Base-by-base conservation (phyloP, 2,888 invertebrate genomes). In the Selenia dentaria region DNA sequence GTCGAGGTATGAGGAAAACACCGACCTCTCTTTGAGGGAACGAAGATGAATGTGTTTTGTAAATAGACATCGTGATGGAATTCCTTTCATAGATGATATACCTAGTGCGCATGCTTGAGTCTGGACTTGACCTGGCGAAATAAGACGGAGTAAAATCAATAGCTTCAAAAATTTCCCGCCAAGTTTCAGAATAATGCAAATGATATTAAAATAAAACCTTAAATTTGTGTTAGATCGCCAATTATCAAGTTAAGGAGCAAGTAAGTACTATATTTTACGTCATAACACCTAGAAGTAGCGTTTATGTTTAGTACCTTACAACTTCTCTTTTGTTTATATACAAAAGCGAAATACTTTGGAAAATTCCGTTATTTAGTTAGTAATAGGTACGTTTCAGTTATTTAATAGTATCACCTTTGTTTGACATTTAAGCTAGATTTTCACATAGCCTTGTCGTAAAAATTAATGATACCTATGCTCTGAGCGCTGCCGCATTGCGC, bases 401-500 rank as follows among this genome's bases (percentile, higher is more conserved):
- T n/a, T n/a, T n/a, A n/a, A n/a, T n/a, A n/a, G n/a, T n/a, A n/a
- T n/a, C n/a, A n/a, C 14, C 31, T 25, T 33, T 28, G 16, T 25
- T 9, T 25, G 16, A 33, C 10, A 16, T 11, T 27, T 16, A 27
- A 11, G 13, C 8, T 28, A 20, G 31, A 14, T 34, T n/a, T 31
- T 46, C 31, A 41, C 22, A 36, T 31, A 20, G 16, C 6, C 25
- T 26, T 16, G 49, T 48, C 45, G 57, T 63, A 64, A 66, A 65
- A 62, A 56, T 53, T 57, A 65, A 70, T 75, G 67, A 74, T 74
- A 73, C 71, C 65, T n/a, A n/a, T n/a, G n/a, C 70, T 64, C 64
- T 70, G 70, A 75, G 67, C 64, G 70, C 68, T 89, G 82, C 77
- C 89, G 89, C 89, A 89, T 73, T 90, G 90, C 90, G 90, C 90